phyloP scores from a whole-genome alignment of 2,888 invertebrate genomes.

The Amblyjoppa fuscipennis region DNA sequence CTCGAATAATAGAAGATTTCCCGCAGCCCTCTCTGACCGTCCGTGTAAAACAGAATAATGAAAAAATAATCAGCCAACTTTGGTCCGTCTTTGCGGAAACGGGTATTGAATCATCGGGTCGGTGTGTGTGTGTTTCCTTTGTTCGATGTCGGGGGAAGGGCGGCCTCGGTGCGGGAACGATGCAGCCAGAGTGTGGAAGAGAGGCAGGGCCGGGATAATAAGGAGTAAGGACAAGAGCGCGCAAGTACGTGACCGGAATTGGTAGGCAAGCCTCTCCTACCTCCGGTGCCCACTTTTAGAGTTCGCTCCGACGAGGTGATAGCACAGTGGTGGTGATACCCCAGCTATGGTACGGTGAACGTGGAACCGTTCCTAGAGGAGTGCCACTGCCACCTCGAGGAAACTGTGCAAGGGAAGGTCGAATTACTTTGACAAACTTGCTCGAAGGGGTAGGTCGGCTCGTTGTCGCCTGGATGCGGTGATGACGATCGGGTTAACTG shows the following conservation, averaged over 20 bases:
- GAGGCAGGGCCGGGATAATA: constrained; percentile 58
- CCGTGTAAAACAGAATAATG: constrained; percentile 25
- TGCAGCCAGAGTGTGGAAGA: constrained; percentile 36
- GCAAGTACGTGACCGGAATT: constrained; percentile 56
- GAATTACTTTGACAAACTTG: constrained; percentile 83
- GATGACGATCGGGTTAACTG: constrained; percentile 51
- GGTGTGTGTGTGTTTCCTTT: constrained; percentile 36
- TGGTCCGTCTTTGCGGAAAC: neutral
- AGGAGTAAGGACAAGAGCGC: constrained; percentile 66
- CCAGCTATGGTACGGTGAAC: constrained; percentile 12
- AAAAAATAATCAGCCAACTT: constrained; percentile 12
- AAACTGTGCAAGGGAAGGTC: constrained; percentile 69
- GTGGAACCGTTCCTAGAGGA: constrained; percentile 8
- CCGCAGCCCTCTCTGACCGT: neutral
- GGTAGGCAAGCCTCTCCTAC: constrained; percentile 35
- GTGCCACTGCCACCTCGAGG: constrained; percentile 36
- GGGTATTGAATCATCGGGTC: neutral
- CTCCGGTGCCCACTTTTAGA: constrained; percentile 22
- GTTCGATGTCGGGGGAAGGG: constrained; percentile 18
- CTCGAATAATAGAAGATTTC: constrained; percentile 4
- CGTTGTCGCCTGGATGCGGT: constrained; percentile 48
- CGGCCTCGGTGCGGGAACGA: constrained; percentile 7
- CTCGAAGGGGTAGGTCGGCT: constrained; percentile 61
- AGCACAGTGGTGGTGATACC: constrained; percentile 25
- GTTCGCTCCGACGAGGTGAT: constrained; percentile 12